phyloP scores from a whole-genome alignment of 2,797 vertebrate genomes.

The Eulemur albifrons region DNA sequence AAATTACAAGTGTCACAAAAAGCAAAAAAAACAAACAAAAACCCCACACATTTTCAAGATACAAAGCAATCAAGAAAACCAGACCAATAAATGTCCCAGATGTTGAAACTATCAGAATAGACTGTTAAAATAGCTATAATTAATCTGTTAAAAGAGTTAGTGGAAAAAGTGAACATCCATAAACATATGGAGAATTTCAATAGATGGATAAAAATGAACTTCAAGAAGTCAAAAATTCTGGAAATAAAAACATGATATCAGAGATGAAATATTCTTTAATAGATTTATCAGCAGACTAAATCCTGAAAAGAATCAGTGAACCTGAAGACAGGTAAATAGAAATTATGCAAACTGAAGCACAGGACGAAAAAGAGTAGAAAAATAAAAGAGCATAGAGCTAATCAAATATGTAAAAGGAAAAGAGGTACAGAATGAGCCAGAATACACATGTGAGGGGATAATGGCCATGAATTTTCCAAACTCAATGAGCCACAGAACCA shows the following conservation, averaged over 20 bases:
- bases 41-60: background rate
- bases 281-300: background rate
- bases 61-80: background rate
- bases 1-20: background rate
- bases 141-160: background rate
- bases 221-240: background rate
- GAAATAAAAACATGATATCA: background rate
- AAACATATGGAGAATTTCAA: background rate
- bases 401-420: background rate
- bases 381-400: background rate
- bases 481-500: background rate
- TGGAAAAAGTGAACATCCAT: background rate
- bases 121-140: background rate
- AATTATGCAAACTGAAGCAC: background rate
- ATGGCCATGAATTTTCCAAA: background rate
- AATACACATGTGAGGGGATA: background rate
- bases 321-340: background rate
- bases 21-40: background rate
- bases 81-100: background rate
- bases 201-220: background rate
- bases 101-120: background rate
- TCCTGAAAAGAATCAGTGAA: background rate
- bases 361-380: background rate
- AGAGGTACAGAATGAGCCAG: background rate
- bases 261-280: background rate